phyloP scores from a whole-genome alignment of 2,888 invertebrate species.

The Eretmocerus hayati region DNA sequence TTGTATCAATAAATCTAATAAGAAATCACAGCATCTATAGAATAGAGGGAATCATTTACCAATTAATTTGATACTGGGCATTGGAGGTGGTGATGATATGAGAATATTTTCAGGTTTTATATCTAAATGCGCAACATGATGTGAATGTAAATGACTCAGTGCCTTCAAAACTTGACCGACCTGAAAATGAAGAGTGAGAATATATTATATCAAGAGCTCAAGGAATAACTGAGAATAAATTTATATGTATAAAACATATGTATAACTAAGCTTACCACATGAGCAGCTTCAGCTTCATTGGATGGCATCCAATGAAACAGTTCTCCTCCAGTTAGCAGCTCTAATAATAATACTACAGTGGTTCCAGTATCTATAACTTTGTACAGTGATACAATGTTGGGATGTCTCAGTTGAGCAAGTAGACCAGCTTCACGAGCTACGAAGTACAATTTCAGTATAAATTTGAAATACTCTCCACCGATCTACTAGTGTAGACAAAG shows the following conservation, averaged over 20 bases:
- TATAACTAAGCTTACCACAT: too few relatives aligned
- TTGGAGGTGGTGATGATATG: conserved; percentile 47
- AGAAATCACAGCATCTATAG: too few relatives aligned
- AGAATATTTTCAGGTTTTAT: conserved; percentile 65
- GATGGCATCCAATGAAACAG: conserved; percentile 55
- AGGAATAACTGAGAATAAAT: conserved; percentile 4
- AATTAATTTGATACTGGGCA: conserved; percentile 56
- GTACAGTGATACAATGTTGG: conserved; percentile 57
- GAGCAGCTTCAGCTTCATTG: conserved; percentile 55
- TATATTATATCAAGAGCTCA: background rate
- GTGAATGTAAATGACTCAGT: conserved; percentile 56
- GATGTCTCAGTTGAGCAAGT: conserved; percentile 52
- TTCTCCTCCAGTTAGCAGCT: conserved; percentile 61
- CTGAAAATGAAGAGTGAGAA: conserved; percentile 29
- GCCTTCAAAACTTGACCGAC: conserved; percentile 56
- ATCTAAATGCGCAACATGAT: conserved; percentile 59
- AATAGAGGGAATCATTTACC: conserved; percentile 27
- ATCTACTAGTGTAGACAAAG: background rate
- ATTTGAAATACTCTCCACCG: too few relatives aligned
- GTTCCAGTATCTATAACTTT: conserved; percentile 57
- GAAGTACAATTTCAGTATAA: conserved; percentile 14
- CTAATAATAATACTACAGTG: conserved; percentile 56
- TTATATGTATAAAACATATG: background rate
- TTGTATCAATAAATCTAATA: background rate
- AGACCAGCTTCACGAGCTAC: conserved; percentile 52